Evolutionary conservation across 92 coral and sea anemone genomes (phyloP), one percentile per base, ranked within the genome.

Genomic region (Metridium senile): DNA sequence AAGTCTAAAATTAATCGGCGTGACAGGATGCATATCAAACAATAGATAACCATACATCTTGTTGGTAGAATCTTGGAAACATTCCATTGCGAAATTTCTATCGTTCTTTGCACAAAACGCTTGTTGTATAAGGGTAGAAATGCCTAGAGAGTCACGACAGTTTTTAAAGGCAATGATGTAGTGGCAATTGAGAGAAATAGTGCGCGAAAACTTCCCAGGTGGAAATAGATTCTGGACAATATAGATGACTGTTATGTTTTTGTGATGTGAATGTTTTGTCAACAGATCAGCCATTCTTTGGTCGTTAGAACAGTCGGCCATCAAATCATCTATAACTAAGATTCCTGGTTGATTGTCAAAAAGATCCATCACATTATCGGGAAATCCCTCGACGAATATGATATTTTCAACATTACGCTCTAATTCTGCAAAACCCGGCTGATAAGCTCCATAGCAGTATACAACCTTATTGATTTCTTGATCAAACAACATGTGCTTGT

Each of bases 231-330:
- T 82, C 34, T 82, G 82, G 1, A 82, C 58, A 26, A 72, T 25
- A 52, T 56, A 34, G 34, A 76, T 43, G 31, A 78, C 75, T 31
- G 77, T 59, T 19, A 81, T 58, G 39, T 75, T 86, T 19, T 35
- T 57, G 26, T 86, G 91, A 62, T 86, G 91, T 0, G 80, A 81
- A 16, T 75, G 77, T 63, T 84, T 84, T 26, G 84, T 84, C 66
- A 84, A 63, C 28, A 85, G 30, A 35, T 68, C 70, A 23, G 82
- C 45, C 26, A 85, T 80, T n/a, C 68, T 53, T 49, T 62, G 65
- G 59, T 85, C 67, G 33, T 68, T 66, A 47, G 77, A 45, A 20
- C 77, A 80, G 32, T 70, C 73, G 2, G 29, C 74, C 90, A 86
- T 86, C 31, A 81, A 28, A 26, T 85, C 89, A 33, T 79, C 89